These are phyloP conservation scores for Autographa pulchrina DNA, from an alignment of 2,888 invertebrate genomes.

Conservation along the genomic window DNA sequence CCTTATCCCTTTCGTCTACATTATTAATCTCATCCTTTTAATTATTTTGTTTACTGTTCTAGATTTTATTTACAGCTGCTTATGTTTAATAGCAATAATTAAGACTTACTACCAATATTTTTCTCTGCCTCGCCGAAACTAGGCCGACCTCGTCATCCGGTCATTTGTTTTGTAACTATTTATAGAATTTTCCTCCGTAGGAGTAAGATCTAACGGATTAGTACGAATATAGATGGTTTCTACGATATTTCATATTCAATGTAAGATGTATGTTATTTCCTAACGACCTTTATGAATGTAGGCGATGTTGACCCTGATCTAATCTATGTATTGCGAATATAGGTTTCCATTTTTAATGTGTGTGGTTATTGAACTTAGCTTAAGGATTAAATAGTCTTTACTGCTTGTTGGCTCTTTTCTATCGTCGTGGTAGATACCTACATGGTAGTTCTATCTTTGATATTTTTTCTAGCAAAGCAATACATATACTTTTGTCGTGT, in stretches of 20 bases:
- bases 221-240: constrained; percentile 29
- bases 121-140: constrained; percentile 40
- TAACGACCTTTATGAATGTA: constrained; percentile 39
- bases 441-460: too few relatives aligned
- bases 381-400: too few relatives aligned
- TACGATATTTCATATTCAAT: constrained; percentile 21
- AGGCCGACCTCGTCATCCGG: constrained; percentile 33
- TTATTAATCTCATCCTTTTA: constrained; percentile 11
- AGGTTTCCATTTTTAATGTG: not conserved
- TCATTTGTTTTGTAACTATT: constrained; percentile 53
- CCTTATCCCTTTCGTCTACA: constrained; percentile 20
- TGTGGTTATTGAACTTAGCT: too few relatives aligned
- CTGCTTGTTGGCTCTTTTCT: too few relatives aligned
- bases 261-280: constrained; percentile 11
- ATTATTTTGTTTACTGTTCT: constrained; percentile 2
- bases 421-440: too few relatives aligned
- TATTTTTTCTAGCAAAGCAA: too few relatives aligned
- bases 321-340: constrained; percentile 5
- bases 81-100: constrained; percentile 26
- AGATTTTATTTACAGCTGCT: constrained; percentile 36
- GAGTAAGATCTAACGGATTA: constrained; percentile 27
- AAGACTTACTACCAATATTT: constrained; percentile 31
- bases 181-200: constrained; percentile 21
- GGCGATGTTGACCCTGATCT: constrained; percentile 30
- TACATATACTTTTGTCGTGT: too few relatives aligned